A percentile compares a stretch with the other conserved stretches of the same genome.
phyloP scores from a whole-genome alignment of 2,888 invertebrate species.

The Orthonychiurus folsomi region DNA sequence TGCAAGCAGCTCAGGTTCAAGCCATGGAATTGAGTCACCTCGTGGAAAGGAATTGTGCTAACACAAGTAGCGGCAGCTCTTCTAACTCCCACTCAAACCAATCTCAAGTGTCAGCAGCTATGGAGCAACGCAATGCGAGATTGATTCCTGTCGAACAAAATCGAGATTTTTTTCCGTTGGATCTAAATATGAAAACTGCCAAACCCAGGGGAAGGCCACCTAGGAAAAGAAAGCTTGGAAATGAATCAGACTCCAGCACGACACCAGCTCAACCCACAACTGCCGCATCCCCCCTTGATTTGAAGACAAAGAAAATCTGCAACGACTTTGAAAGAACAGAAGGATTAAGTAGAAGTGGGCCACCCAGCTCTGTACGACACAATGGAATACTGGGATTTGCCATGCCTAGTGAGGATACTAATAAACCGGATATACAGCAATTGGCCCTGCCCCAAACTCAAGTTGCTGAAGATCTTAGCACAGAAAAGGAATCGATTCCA shows the following conservation, averaged over 20 bases:
- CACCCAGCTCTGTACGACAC: neutral
- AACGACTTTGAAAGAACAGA: neutral
- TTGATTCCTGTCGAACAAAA: neutral
- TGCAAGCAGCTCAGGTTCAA: neutral
- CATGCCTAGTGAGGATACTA: neutral
- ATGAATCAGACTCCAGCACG: neutral
- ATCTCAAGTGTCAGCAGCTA: neutral
- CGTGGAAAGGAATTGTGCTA: no score
- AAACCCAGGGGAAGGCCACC: constrained; percentile 17
- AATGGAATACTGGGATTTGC: no score
- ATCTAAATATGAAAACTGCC: constrained; percentile 1
- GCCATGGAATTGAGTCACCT: neutral
- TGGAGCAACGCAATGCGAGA: neutral
- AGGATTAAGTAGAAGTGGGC: neutral
- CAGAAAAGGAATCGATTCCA: neutral
- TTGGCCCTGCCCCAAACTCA: neutral
- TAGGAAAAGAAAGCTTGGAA: constrained; percentile 10
- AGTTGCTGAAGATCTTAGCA: no score
- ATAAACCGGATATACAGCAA: neutral
- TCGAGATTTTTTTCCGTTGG: neutral
- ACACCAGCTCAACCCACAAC: neutral
- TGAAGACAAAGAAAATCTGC: neutral
- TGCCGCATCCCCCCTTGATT: neutral
- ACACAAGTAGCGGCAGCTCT: neutral
- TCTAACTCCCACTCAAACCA: neutral